Percentiles rank a stretch among this genome's conserved stretches.
These are phyloP conservation scores for Clinocottus analis DNA, from an alignment of 2,113 vertebrate genomes.

Conservation along the genomic window DNA sequence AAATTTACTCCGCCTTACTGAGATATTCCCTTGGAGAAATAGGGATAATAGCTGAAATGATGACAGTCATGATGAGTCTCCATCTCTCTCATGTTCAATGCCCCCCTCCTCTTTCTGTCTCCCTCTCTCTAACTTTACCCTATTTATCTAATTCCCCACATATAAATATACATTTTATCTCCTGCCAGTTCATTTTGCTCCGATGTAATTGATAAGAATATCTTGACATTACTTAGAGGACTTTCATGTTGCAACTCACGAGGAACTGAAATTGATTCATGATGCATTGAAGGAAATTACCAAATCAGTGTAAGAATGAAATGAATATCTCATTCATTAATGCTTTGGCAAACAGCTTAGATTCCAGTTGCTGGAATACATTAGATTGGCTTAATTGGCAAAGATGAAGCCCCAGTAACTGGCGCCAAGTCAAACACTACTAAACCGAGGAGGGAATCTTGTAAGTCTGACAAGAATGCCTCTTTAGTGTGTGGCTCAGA, in stretches of 20 bases:
- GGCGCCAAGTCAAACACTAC: conserved; percentile 67
- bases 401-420: conserved; percentile 57
- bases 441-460: conserved; percentile 59
- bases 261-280: conserved; percentile 42
- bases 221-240: conserved; percentile 40
- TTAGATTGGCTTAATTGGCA: conserved; percentile 66
- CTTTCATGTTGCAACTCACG: conserved; percentile 52
- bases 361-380: conserved; percentile 53
- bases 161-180: conserved; percentile 70
- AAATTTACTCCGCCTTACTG: conserved; percentile 69
- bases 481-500: conserved; percentile 53
- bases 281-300: conserved; percentile 20
- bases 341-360: conserved; percentile 50
- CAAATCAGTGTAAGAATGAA: conserved; percentile 35
- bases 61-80: conserved; percentile 75
- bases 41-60: conserved; percentile 75
- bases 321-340: conserved; percentile 61
- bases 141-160: conserved; percentile 62
- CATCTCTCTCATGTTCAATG: conserved; percentile 60
- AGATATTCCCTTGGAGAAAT: conserved; percentile 76
- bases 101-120: conserved; percentile 1
- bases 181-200: conserved; percentile 59
- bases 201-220: conserved; percentile 53
- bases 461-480: conserved; percentile 57
- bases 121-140: conserved; percentile 34